Evolutionary conservation across 2,888 invertebrate species (phyloP), one percentile per base, ranked within the genome.

Genomic region (Corythucha ciliata): DNA sequence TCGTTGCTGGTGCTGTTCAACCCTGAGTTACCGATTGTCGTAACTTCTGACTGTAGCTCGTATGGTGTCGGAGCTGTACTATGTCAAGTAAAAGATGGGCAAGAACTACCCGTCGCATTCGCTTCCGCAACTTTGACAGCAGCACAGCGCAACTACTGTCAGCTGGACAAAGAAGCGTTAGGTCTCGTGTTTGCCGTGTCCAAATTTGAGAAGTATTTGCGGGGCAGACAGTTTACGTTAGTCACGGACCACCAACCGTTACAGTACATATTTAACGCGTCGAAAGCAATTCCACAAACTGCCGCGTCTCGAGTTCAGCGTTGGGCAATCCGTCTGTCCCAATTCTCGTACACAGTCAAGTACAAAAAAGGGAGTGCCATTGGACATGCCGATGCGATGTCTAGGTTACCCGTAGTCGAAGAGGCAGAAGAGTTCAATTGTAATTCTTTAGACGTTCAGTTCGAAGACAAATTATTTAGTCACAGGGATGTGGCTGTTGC

Each of bases 1-100:
- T 41, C 33, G 61, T 63, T 40, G 63, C 55, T 50, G 61, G 50
- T 41, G 34, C 61, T 63, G 37, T 64, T 56, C 49, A 61, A 63
- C 33, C 55, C 49, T 46, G 51, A 61, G 14, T 20, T 54, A 29
- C 58, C 59, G 33, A 61, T 61, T 14, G 24, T 57, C 7, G 60
- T 64, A 7, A 62, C 63, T 12, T n/a, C n/a, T n/a, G 63, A 64
- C 44, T 62, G 59, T 21, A 58, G 57, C 27, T 25, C 58, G 21
- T 44, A 36, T 60, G 61, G 60, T 21, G 25, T 59, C 12, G 61
- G 59, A 42, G 60, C 59, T n/a, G 53, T 58, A 6, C 53, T 61
- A 26, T 55, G 58, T 52, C 59, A 61, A 16, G 10, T 29, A 10
- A 32, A 29, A 8, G 6, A 45, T 16, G 45, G 45, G 6, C 21